Evolutionary conservation across 2,888 invertebrate genomes (phyloP).

Genomic region (Troglohyphantes excavatus): DNA sequence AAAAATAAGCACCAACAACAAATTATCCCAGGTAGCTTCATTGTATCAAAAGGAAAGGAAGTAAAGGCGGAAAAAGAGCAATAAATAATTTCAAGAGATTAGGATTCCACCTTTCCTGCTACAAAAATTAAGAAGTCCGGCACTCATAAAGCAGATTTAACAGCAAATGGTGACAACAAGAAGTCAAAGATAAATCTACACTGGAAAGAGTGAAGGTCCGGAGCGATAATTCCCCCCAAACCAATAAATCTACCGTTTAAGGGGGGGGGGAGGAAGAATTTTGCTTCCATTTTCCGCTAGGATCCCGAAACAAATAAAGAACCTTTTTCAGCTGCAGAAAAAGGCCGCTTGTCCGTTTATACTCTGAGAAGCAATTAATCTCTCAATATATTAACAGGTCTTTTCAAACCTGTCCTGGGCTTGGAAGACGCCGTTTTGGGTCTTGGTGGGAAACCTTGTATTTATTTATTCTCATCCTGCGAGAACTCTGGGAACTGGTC

Average conservation of each 20-base stretch:
- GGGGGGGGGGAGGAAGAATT: not conserved
- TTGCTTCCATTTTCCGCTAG: constrained; percentile 7
- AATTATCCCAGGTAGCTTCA: not conserved
- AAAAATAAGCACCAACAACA: not conserved
- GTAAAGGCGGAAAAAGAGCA: not conserved
- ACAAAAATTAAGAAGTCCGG: not conserved
- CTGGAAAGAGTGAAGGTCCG: not conserved
- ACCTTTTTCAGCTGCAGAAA: not conserved
- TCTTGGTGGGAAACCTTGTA: constrained; percentile 76
- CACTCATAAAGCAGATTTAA: constrained; percentile 6
- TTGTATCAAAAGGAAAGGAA: constrained; percentile 16
- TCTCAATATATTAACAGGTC: constrained; percentile 77
- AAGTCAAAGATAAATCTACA: not conserved
- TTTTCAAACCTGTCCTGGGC: constrained; percentile 75
- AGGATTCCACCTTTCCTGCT: not conserved
- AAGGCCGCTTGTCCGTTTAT: constrained; percentile 56
- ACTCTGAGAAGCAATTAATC: constrained; percentile 66
- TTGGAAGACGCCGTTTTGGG: constrained; percentile 44
- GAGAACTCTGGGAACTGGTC: constrained; percentile 73
- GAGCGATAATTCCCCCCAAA: not conserved
- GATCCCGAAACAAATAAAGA: constrained; percentile 5
- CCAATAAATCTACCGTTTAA: constrained; percentile 5
- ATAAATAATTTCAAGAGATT: not conserved
- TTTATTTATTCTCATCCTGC: constrained; percentile 77
- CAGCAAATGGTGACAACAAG: not conserved